phyloP scores from a whole-genome alignment of 2,797 vertebrate species.

The Enteromius treurensis region DNA sequence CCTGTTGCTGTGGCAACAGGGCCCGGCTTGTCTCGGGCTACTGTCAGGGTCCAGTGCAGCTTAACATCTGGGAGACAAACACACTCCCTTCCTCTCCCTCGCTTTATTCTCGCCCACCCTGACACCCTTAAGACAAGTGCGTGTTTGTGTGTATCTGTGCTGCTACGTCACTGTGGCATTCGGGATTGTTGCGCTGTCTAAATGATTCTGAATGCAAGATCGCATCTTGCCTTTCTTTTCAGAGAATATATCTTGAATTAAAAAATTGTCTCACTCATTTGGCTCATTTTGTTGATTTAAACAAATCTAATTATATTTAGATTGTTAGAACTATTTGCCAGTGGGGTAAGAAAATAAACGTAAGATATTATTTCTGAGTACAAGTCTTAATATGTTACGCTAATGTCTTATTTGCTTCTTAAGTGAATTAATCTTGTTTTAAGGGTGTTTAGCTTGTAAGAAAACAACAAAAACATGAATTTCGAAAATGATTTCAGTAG shows the following conservation, averaged over 20 bases:
- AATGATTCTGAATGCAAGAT: slow-evolving; percentile 7
- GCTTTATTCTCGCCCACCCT: not conserved
- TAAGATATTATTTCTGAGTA: not conserved
- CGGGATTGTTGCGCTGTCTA: not conserved
- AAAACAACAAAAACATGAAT: not conserved
- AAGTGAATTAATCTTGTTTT: not conserved
- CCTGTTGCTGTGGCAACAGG: slow-evolving; percentile 64
- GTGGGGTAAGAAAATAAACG: not conserved
- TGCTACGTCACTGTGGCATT: slow-evolving; percentile 2
- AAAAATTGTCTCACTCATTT: not conserved
- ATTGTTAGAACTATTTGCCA: no score
- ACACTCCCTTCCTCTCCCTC: slow-evolving; percentile 7
- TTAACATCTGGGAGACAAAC: slow-evolving; percentile 49
- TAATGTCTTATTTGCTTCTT: not conserved
- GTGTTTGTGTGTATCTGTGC: not conserved
- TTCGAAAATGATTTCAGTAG: not conserved
- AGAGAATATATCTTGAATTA: not conserved
- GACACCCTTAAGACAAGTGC: not conserved
- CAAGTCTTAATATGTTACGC: not conserved
- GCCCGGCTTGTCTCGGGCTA: slow-evolving; percentile 59
- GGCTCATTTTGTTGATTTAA: slow-evolving; percentile 11
- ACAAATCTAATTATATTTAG: not conserved
- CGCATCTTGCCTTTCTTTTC: not conserved
- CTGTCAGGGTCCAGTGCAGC: slow-evolving; percentile 55
- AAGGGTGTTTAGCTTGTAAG: not conserved